Evolutionary conservation across 2,888 invertebrate species (phyloP), one percentile per base, ranked within the genome.

Genomic region (Teleogryllus oceanicus): DNA sequence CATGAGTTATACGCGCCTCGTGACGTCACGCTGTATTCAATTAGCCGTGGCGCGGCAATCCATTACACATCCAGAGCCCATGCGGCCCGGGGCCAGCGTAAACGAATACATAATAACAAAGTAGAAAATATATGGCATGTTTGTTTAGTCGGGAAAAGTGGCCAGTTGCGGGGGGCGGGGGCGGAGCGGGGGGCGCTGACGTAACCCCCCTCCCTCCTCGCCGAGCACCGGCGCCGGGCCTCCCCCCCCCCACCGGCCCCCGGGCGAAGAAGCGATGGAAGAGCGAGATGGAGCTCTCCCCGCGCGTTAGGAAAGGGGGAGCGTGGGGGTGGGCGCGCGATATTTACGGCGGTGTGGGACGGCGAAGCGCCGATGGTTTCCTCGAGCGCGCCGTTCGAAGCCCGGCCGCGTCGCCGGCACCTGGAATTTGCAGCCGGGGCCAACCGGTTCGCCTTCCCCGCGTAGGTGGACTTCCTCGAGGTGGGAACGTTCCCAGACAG

Each of bases 101-200:
- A 62, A 62, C 62, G 62, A 62, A 62, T 62, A 62, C 62, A 62
- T 62, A 62, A 62, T 62, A 62, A 62, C 62, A 62, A 62, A 62
- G 62, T 62, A 62, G 62, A 16, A 62, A 62, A 62, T 62, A 62
- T 62, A 62, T 62, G 62, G 62, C 62, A 62, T 62, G 62, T 62
- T 62, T 62, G 62, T 62, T 62, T 62, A 62, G 62, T 62, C 62
- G n/a, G 62, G 16, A 62, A 62, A 62, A 62, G 62, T 62, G 62
- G 62, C 62, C 62, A n/a, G n/a, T 18, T 13, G n/a, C 13, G 62
- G 62, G 62, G 62, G 62, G 62, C 13, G 62, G 18, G 18, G 62
- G 18, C 12, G 62, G 18, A 5, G 51, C 11, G 62, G 62, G 0
- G 62, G 62, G n/a, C 62, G 62, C 62, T 62, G 62, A 62, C 62